These are phyloP conservation scores for Antechinus flavipes DNA, from an alignment of 2,113 vertebrate species.

Conservation along the genomic window DNA sequence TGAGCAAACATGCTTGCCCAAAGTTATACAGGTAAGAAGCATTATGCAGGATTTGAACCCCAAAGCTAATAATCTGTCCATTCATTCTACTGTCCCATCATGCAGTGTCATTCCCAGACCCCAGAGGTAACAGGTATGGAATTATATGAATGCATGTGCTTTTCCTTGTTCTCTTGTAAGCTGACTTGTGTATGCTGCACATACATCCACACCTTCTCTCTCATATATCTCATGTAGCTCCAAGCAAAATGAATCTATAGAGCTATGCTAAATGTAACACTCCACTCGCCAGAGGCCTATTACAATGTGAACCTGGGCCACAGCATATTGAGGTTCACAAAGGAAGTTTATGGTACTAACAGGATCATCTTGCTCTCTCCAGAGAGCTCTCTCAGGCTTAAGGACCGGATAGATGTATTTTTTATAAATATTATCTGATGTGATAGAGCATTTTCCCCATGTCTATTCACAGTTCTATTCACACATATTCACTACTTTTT, in stretches of 20 bases:
- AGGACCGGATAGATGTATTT: constrained; percentile 49
- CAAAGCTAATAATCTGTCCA: neutral
- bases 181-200: neutral
- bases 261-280: neutral
- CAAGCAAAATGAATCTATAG: constrained; percentile 5
- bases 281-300: constrained; percentile 26
- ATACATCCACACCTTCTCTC: neutral
- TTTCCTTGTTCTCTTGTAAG: neutral
- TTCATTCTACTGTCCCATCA: neutral
- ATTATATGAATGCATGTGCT: neutral
- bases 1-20: neutral
- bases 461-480: constrained; percentile 38
- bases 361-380: constrained; percentile 53
- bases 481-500: constrained; percentile 52
- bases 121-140: neutral
- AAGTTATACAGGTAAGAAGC: neutral
- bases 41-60: neutral
- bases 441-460: constrained; percentile 70
- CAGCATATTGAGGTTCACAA: constrained; percentile 22
- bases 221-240: neutral
- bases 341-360: constrained; percentile 45
- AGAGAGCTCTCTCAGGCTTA: constrained; percentile 40
- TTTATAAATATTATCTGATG: neutral
- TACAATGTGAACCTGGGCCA: neutral
- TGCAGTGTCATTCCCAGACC: neutral